Evolutionary conservation across 2,797 vertebrate species (phyloP).

Genomic region (Crenichthys baileyi): DNA sequence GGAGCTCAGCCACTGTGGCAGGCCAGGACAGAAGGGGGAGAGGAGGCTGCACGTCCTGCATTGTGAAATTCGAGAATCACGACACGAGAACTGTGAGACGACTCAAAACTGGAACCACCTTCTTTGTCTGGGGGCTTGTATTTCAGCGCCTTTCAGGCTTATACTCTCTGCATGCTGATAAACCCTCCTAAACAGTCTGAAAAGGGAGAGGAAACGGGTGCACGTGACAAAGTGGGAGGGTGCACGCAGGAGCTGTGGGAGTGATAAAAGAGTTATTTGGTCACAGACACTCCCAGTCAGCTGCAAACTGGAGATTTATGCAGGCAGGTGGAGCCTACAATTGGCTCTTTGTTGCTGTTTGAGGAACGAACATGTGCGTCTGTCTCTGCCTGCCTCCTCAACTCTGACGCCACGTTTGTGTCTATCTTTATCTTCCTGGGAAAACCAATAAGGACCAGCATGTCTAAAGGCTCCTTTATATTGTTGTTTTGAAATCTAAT

Average conservation of each 20-base stretch:
- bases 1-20: slow-evolving; percentile 61
- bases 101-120: slow-evolving; percentile 63
- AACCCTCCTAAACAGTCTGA: slow-evolving; percentile 59
- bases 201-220: slow-evolving; percentile 51
- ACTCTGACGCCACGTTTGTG: slow-evolving; percentile 60
- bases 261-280: slow-evolving; percentile 60
- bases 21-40: slow-evolving; percentile 37
- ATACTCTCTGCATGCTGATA: slow-evolving; percentile 66
- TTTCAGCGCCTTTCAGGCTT: slow-evolving; percentile 44
- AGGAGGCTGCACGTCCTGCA: slow-evolving; percentile 57
- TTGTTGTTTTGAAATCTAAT: slow-evolving; percentile 16
- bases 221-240: slow-evolving; percentile 72
- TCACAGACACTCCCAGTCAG: slow-evolving; percentile 72
- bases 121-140: slow-evolving; percentile 55
- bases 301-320: slow-evolving; percentile 64
- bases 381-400: slow-evolving; percentile 68
- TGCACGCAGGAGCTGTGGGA: slow-evolving; percentile 49
- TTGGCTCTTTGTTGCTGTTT: slow-evolving; percentile 78
- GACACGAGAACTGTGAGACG: slow-evolving; percentile 50
- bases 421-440: slow-evolving; percentile 48
- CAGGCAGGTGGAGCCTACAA: slow-evolving; percentile 81
- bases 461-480: slow-evolving; percentile 30
- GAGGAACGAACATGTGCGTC: slow-evolving; percentile 77
- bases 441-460: slow-evolving; percentile 56
- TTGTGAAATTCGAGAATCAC: slow-evolving; percentile 66